These are phyloP conservation scores for Sebastes itinus DNA, from an alignment of 2,797 vertebrate species.

Conservation along the genomic window DNA sequence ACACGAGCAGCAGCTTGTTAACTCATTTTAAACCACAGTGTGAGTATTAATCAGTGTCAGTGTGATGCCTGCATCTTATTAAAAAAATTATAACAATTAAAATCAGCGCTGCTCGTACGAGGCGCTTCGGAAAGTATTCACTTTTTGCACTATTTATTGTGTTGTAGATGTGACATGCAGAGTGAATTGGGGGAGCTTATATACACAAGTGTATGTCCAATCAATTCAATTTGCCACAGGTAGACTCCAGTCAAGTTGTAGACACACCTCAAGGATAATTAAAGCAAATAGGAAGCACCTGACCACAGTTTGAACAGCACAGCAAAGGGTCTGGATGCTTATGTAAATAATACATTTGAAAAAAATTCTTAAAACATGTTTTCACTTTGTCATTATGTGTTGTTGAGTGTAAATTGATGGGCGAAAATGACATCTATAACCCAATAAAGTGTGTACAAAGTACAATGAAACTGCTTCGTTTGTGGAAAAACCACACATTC, in stretches of 20 bases:
- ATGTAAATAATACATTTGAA: background rate
- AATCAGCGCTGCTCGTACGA: background rate
- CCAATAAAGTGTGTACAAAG: background rate
- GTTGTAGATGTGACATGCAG: background rate
- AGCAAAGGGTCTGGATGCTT: background rate
- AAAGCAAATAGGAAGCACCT: background rate
- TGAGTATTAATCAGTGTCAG: constrained; percentile 38
- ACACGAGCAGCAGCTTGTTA: constrained; percentile 47
- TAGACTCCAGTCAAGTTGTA: background rate
- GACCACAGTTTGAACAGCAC: background rate
- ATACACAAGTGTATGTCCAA: background rate
- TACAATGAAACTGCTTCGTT: background rate
- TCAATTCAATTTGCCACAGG: background rate
- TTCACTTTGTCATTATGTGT: background rate
- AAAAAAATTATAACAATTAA: background rate
- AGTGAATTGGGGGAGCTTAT: background rate
- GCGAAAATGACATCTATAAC: background rate
- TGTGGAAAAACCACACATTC: background rate
- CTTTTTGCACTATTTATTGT: background rate
- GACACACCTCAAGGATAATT: background rate
- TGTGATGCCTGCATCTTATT: constrained; percentile 8
- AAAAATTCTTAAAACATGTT: background rate
- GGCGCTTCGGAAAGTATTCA: background rate
- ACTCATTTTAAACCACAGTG: constrained; percentile 12
- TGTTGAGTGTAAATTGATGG: background rate